Percentiles rank a stretch among this genome's conserved stretches.
Conservation (phyloP, 2,888 invertebrate genomes). For the Falcaria lacertinaria region DNA sequence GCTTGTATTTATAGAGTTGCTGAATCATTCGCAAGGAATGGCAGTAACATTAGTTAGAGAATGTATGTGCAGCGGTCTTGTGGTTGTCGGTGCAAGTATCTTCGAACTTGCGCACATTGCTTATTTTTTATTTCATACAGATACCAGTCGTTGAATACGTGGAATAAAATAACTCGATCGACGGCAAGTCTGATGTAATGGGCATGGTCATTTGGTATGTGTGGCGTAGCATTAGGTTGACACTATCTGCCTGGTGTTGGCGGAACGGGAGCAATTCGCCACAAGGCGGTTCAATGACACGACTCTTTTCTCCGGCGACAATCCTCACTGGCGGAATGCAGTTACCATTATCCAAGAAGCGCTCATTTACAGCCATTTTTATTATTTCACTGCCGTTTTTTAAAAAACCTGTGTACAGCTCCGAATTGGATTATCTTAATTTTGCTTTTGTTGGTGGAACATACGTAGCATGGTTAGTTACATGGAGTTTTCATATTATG, state of each 20-base stretch:
- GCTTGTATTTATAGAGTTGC: slow-evolving; percentile 55
- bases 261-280: slow-evolving; percentile 59
- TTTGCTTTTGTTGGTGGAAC: no score
- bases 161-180: background rate
- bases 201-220: background rate
- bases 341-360: slow-evolving; percentile 38
- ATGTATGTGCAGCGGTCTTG: slow-evolving; percentile 22
- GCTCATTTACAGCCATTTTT: slow-evolving; percentile 19
- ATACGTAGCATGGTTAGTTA: no score
- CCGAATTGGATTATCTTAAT: no score
- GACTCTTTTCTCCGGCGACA: slow-evolving; percentile 42
- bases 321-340: slow-evolving; percentile 55
- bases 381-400: slow-evolving; percentile 1
- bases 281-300: slow-evolving; percentile 68
- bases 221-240: slow-evolving; percentile 41
- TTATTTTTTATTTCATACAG: background rate
- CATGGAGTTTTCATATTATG: no score
- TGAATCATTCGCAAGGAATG: slow-evolving; percentile 58
- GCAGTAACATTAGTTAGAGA: slow-evolving; percentile 33
- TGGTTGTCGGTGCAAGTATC: background rate
- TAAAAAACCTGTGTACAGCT: slow-evolving; percentile 1
- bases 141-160: background rate
- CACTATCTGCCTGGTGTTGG: slow-evolving; percentile 54
- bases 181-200: background rate
- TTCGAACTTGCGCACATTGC: background rate